A percentile compares a stretch with the other conserved stretches of the same genome.
These are phyloP conservation scores for Cyprinodon diabolis DNA, from an alignment of 2,797 vertebrate genomes.

Conservation along the genomic window DNA sequence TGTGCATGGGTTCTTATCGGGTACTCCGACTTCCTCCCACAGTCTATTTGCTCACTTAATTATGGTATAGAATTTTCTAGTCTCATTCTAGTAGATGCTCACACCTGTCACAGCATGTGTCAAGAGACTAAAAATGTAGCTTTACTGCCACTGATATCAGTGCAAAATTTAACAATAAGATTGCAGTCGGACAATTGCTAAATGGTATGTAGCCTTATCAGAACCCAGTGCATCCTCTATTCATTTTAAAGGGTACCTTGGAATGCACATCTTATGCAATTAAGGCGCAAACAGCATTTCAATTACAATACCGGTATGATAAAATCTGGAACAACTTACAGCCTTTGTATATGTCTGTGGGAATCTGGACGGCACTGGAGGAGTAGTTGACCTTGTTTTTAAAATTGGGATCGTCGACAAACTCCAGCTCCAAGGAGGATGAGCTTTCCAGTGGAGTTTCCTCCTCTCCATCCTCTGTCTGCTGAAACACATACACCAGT, in stretches of 20 bases:
- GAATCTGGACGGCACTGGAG: slow-evolving; percentile 96
- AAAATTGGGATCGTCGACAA: slow-evolving; percentile 92
- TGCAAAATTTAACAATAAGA: background rate
- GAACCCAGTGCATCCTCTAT: background rate
- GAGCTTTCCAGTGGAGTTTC: slow-evolving; percentile 85
- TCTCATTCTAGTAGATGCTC: background rate
- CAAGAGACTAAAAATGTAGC: background rate
- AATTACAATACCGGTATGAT: background rate
- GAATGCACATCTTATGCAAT: background rate
- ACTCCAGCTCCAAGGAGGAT: slow-evolving; percentile 90
- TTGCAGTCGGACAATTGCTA: background rate
- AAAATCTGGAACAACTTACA: slow-evolving; percentile 83
- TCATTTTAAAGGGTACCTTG: background rate
- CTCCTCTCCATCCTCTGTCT: slow-evolving; percentile 90
- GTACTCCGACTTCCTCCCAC: too few species aligned
- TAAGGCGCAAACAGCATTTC: background rate
- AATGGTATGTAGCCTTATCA: background rate
- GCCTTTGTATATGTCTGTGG: slow-evolving; percentile 99
- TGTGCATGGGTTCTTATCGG: too few species aligned
- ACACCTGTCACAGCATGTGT: background rate
- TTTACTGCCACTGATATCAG: background rate
- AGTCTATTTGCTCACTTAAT: background rate
- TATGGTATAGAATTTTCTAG: background rate
- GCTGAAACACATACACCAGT: slow-evolving; percentile 46
- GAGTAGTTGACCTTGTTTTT: slow-evolving; percentile 99